These are phyloP conservation scores for Heliconius erato DNA, from an alignment of 2,888 invertebrate genomes.

Conservation along the genomic window DNA sequence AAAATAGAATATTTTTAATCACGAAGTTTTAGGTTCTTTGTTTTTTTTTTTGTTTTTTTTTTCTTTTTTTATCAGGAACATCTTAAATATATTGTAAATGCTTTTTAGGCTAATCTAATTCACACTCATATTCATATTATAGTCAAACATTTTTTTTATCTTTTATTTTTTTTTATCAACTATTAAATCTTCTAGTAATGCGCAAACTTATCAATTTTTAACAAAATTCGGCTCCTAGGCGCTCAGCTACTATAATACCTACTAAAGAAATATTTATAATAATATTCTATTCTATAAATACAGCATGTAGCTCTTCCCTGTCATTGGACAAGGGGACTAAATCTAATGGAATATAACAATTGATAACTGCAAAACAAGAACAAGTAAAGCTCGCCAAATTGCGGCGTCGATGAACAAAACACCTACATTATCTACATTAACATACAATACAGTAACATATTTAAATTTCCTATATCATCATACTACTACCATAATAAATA, in stretches of 20 bases:
- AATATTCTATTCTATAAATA: background rate
- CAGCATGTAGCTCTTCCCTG: conserved; percentile 3
- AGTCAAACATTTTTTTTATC: background rate
- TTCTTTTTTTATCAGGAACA: background rate
- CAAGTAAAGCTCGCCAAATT: conserved; percentile 4
- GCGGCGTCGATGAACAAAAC: background rate
- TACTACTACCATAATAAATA: background rate
- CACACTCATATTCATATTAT: background rate
- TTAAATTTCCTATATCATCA: background rate
- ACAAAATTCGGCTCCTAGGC: background rate
- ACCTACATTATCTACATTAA: background rate
- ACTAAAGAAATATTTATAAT: background rate
- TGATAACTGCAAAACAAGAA: background rate
- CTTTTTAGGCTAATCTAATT: background rate
- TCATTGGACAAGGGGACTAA: background rate
- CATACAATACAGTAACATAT: background rate
- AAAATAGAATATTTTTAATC: background rate
- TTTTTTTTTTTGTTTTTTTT: conserved; percentile 1
- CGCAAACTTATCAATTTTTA: conserved; percentile 2
- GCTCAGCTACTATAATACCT: background rate
- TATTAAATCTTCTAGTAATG: background rate
- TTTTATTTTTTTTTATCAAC: background rate
- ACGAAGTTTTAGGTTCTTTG: too few relatives aligned
- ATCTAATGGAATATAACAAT: background rate
- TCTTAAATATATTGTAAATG: background rate